These are phyloP conservation scores for Lytechinus variegatus DNA, from an alignment of 35 echinoderm and acorn worm genomes.

Conservation along the genomic window DNA sequence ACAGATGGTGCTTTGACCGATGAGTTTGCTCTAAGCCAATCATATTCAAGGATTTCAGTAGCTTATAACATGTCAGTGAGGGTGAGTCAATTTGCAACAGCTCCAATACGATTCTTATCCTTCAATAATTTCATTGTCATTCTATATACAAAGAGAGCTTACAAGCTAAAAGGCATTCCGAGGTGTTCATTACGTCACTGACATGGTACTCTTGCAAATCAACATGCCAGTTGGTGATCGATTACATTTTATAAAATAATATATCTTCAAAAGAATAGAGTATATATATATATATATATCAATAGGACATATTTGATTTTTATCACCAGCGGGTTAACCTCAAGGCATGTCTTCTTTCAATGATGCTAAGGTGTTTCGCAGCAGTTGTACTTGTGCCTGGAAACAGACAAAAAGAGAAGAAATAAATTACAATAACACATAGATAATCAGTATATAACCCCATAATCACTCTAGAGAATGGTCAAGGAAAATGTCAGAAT, in stretches of 20 bases:
- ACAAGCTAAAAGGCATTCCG: slow-evolving; percentile 28
- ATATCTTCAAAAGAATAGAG: neutral
- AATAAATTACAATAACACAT: neutral
- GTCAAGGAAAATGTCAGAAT: no score
- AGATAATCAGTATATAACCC: neutral
- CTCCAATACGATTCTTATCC: neutral
- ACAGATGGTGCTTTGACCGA: no score
- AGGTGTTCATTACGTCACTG: neutral
- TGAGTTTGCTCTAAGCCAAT: neutral
- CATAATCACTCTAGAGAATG: no score
- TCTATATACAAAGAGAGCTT: slow-evolving; percentile 31
- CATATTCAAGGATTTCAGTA: neutral
- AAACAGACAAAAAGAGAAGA: slow-evolving; percentile 50
- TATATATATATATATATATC: neutral
- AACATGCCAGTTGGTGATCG: neutral
- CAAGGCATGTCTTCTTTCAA: slow-evolving; percentile 79
- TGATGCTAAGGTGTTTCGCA: slow-evolving; percentile 77
- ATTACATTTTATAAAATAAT: slow-evolving; percentile 1
- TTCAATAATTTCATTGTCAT: neutral
- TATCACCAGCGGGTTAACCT: slow-evolving; percentile 16
- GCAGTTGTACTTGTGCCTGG: slow-evolving; percentile 94
- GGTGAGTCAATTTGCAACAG: neutral
- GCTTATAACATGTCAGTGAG: neutral
- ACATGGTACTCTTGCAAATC: neutral
- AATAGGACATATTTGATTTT: neutral